Evolutionary conservation across 1,140 invertebrate species (phyloP).

Genomic region (Lepidurus apus): DNA sequence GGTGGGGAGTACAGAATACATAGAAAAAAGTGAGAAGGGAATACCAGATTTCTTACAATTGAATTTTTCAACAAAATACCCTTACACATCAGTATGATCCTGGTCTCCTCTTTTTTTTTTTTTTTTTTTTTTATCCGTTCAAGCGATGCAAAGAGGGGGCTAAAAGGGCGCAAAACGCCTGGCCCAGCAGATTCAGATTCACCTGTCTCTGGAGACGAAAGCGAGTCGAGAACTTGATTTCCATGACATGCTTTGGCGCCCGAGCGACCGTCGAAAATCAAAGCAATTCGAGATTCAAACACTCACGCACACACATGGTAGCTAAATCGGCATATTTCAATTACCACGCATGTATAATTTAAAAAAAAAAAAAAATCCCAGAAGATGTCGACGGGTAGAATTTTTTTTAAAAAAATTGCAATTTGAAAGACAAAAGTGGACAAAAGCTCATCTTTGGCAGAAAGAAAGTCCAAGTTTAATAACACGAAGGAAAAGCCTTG

Average conservation of each 20-base stretch:
- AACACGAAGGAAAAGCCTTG: background rate
- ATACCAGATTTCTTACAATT: background rate
- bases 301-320: background rate
- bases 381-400: too few relatives aligned
- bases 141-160: background rate
- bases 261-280: background rate
- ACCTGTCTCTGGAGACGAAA: slow-evolving; percentile 9
- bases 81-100: background rate
- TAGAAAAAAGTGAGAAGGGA: background rate
- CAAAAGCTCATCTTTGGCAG: too few relatives aligned
- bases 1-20: background rate
- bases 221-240: background rate
- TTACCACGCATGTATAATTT: too few relatives aligned
- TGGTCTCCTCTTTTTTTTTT: background rate
- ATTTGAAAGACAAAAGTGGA: too few relatives aligned
- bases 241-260: background rate
- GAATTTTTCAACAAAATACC: slow-evolving; percentile 11
- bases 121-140: background rate
- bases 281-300: background rate
- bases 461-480: background rate
- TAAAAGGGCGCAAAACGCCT: background rate
- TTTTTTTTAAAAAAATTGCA: too few relatives aligned
- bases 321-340: too few relatives aligned
- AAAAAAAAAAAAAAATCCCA: too few relatives aligned
- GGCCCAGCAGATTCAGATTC: slow-evolving; percentile 10